Percentiles rank a stretch among this genome's conserved stretches.
These are phyloP conservation scores for Pherbina coryleti DNA, from an alignment of 2,888 invertebrate species.

Conservation along the genomic window DNA sequence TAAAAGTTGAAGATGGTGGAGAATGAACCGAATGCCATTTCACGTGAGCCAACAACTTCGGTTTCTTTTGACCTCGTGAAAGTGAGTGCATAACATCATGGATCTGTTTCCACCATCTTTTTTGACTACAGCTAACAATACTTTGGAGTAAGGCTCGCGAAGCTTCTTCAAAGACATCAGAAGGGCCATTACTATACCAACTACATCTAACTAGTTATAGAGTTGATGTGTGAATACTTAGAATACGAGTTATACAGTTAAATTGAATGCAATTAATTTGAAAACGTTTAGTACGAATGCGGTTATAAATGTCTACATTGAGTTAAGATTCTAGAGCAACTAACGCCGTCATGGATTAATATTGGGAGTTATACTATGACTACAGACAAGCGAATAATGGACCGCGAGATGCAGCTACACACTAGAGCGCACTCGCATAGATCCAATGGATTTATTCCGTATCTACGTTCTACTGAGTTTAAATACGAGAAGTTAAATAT, in stretches of 20 bases:
- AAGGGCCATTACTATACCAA: not conserved
- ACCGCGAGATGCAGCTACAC: not conserved
- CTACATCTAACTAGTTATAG: conserved; percentile 5
- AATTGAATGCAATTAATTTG: conserved; percentile 16
- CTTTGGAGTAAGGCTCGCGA: not conserved
- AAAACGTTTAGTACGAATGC: conserved; percentile 49
- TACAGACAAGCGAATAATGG: not conserved
- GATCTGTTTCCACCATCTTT: not conserved
- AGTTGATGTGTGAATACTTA: not conserved
- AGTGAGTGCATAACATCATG: not conserved
- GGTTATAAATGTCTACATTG: conserved; percentile 21
- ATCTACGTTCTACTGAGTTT: not conserved
- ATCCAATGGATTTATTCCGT: not conserved
- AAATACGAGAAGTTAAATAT: not conserved
- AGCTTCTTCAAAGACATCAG: not conserved
- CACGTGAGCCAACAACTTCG: not conserved
- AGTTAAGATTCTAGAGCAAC: conserved; percentile 9
- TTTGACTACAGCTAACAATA: not conserved
- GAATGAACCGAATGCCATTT: not conserved
- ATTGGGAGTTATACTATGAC: not conserved
- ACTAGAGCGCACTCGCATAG: not conserved
- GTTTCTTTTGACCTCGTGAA: no score
- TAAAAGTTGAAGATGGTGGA: not conserved
- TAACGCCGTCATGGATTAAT: not conserved
- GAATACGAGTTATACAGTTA: conserved; percentile 7